Evolutionary conservation across 2,888 invertebrate genomes (phyloP), one percentile per base, ranked within the genome.

Genomic region (Quadroppia sp.): DNA sequence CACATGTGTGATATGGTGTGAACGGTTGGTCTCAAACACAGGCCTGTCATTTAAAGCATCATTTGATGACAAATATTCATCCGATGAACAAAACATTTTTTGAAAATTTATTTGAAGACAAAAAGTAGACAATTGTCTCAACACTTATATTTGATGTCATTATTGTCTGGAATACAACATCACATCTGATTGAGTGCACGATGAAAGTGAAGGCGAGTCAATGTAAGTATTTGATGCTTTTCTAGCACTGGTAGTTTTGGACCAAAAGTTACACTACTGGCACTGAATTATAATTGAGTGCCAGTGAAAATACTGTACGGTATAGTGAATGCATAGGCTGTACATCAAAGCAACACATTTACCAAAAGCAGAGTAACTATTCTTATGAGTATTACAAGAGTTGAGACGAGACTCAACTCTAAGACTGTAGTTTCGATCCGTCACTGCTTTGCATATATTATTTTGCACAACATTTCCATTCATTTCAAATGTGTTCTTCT

Each of bases 141-240:
- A 36, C 59, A 32, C n/a, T 61, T 59, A 59, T 30, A 61, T 61
- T 32, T 32, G 32, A 36, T 36, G 36, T 61, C 32, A 61, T 20
- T 61, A 20, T 61, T 61, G 36, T 61, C 36, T 61, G 61, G n/a
- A 32, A 61, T 30, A 61, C 32, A 25, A 23, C n/a, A 61, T 61
- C 28, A 61, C 20, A 61, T 61, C 23, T 7, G 17, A 45, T 45
- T 2, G 7, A 23, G 25, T 23, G 6, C 32, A 61, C 32, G 36
- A 61, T 61, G 61, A 61, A 61, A 61, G 61, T 61, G 32, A 61
- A 61, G 28, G 61, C 61, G n/a, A 28, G 32, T 61, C 61, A 25
- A 30, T 32, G 61, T 61, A 61, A 61, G 61, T 61, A 61, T n/a
- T 15, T 7, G 17, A 30, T 30, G 15, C 59, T 28, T 7, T 59